Percentiles rank a stretch among this genome's conserved stretches.
Evolutionary conservation across 2,797 vertebrate species (phyloP).

Genomic region (Sebastolobus alascanus): DNA sequence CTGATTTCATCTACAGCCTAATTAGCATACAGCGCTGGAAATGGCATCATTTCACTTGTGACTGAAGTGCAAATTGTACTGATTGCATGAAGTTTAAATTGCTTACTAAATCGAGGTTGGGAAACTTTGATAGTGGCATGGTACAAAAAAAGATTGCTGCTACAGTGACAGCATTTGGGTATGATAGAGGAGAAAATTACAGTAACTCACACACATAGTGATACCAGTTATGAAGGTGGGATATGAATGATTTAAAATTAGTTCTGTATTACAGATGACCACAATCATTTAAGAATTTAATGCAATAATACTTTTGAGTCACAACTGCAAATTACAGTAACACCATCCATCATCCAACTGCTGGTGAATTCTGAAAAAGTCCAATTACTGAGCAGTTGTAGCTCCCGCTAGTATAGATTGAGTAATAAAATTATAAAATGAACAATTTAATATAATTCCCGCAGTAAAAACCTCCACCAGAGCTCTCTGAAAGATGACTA

Average conservation of each 20-base stretch:
- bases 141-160: slow-evolving; percentile 10
- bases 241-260: background rate
- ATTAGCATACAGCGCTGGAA: slow-evolving; percentile 51
- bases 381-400: background rate
- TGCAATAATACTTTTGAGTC: background rate
- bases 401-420: background rate
- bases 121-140: slow-evolving; percentile 24
- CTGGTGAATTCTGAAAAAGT: slow-evolving; percentile 1
- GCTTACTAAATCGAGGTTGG: slow-evolving; percentile 30
- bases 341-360: background rate
- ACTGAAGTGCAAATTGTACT: slow-evolving; percentile 48
- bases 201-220: background rate
- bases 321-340: background rate
- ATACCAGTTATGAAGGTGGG: background rate
- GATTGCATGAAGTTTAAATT: slow-evolving; percentile 47
- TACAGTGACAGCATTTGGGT: slow-evolving; percentile 1
- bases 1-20: slow-evolving; percentile 36
- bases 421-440: slow-evolving; percentile 6
- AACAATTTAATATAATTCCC: slow-evolving; percentile 10
- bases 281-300: background rate
- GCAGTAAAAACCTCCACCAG: background rate
- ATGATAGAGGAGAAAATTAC: background rate
- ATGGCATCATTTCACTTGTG: slow-evolving; percentile 35
- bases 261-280: background rate
- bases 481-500: background rate